These are phyloP conservation scores for Ptychadena robeensis DNA, from an alignment of 2,797 vertebrate species.

Conservation along the genomic window DNA sequence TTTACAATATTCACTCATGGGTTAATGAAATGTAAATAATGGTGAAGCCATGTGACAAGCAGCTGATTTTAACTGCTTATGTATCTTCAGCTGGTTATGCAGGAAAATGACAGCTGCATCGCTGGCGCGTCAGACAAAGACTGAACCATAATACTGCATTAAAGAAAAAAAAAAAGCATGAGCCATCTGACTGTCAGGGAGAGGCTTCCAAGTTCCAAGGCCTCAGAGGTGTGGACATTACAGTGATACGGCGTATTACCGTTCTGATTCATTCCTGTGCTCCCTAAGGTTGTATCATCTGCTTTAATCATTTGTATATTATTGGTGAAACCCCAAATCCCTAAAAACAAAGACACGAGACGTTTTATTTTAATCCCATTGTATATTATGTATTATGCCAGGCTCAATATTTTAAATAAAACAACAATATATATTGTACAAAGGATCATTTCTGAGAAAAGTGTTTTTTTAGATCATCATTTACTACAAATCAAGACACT, in stretches of 20 bases:
- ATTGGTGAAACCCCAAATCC: too few species aligned
- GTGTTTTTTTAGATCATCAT: too few species aligned
- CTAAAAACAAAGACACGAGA: too few species aligned
- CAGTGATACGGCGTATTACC: too few species aligned
- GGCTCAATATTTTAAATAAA: too few species aligned
- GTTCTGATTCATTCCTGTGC: too few species aligned
- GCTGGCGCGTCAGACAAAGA: not conserved
- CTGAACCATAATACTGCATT: not conserved
- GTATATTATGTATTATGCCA: too few species aligned
- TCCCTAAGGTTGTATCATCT: not conserved
- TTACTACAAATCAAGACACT: too few species aligned
- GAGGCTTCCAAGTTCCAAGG: not conserved
- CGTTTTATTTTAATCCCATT: too few species aligned
- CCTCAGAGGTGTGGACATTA: not conserved
- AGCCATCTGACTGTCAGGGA: not conserved
- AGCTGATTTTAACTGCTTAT: not conserved
- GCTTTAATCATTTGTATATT: not conserved
- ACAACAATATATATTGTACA: too few species aligned
- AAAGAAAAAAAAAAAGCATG: not conserved
- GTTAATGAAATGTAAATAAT: not conserved
- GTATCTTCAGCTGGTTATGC: not conserved
- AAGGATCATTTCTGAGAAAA: too few species aligned
- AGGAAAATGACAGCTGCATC: not conserved
- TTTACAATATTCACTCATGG: not conserved
- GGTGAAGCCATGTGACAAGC: not conserved